Conservation (phyloP, 2,113 vertebrate genomes). For the Hippocampus guttulatus region DNA sequence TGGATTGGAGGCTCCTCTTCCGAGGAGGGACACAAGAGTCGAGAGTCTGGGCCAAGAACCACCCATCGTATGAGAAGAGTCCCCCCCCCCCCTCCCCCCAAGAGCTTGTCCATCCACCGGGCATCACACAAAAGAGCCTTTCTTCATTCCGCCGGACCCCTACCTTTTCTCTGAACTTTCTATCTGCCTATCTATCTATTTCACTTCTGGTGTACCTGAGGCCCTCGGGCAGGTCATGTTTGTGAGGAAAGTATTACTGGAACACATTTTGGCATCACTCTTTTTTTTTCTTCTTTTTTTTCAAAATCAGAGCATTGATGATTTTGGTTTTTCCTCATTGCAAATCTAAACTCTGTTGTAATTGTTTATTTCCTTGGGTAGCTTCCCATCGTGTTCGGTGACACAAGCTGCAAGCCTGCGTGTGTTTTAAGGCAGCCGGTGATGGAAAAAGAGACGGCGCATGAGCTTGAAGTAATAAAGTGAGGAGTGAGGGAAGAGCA, state of each 20-base stretch:
- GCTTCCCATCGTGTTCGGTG: constrained; percentile 15
- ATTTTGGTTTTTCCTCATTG: constrained; percentile 2
- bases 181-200: neutral
- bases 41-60: constrained; percentile 61
- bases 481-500: neutral
- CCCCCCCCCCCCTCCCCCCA: constrained; percentile 52
- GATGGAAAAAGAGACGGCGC: constrained; percentile 5
- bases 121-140: constrained; percentile 71
- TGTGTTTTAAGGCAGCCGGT: constrained; percentile 18
- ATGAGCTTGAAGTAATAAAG: neutral
- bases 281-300: neutral
- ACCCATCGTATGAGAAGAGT: constrained; percentile 66
- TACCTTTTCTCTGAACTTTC: constrained; percentile 15
- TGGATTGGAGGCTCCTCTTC: constrained; percentile 55
- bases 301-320: neutral
- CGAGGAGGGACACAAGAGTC: constrained; percentile 62
- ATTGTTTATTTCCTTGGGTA: constrained; percentile 21
- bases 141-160: constrained; percentile 51
- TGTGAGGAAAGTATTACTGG: neutral
- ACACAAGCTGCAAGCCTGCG: constrained; percentile 16
- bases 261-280: neutral
- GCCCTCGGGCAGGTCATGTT: neutral
- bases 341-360: constrained; percentile 2
- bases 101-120: constrained; percentile 61
- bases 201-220: neutral